Conservation (phyloP, 2,113 vertebrate species). For the Microcebus jonahi region DNA sequence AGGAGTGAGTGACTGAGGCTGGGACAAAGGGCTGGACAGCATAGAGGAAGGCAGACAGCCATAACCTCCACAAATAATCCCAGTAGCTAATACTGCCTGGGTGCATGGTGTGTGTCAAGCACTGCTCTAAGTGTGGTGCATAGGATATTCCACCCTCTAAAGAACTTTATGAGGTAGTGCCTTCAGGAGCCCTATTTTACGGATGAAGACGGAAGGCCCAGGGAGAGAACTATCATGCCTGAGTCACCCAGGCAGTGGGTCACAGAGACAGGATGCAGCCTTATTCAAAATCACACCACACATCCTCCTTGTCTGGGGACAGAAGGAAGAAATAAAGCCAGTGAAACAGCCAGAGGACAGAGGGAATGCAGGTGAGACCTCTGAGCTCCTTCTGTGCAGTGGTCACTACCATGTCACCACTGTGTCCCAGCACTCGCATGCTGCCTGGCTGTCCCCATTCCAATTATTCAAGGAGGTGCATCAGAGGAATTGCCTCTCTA, state of each 20-base stretch:
- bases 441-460: not conserved
- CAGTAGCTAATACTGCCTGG: not conserved
- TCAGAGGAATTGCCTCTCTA: not conserved
- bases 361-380: not conserved
- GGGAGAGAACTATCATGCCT: not conserved
- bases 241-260: too few species aligned
- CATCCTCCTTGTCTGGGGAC: too few species aligned
- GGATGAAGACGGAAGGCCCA: not conserved
- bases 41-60: not conserved
- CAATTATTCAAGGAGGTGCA: not conserved
- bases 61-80: not conserved
- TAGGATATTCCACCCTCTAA: not conserved
- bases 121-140: not conserved
- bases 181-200: not conserved
- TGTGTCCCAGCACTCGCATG: fast-evolving
- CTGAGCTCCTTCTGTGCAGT: not conserved
- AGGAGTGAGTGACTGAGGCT: not conserved
- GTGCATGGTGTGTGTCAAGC: not conserved
- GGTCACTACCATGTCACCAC: fast-evolving
- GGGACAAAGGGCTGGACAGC: not conserved
- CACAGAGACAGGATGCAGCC: not conserved
- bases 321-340: not conserved
- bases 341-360: not conserved
- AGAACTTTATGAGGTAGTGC: not conserved
- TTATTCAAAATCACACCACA: not conserved